Percentiles rank a stretch among this genome's conserved stretches.
Conservation (phyloP, 2,113 vertebrate species). For the Sclerurus mexicanus region DNA sequence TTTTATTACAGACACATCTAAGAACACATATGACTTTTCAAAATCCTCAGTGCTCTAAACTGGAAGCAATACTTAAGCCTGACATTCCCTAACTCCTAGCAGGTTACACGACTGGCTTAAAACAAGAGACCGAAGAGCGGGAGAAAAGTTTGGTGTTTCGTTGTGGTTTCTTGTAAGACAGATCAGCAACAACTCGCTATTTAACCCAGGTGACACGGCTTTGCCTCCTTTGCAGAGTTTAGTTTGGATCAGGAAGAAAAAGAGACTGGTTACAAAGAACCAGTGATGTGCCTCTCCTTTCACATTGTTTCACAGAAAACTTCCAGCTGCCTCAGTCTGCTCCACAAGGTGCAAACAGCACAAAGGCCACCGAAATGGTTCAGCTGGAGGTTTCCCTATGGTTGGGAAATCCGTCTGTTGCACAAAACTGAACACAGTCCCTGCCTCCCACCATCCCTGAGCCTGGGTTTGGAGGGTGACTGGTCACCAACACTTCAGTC, state of each 20-base stretch:
- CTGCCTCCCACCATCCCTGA: neutral
- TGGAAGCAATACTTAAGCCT: neutral
- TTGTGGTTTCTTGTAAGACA: neutral
- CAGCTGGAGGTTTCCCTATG: neutral
- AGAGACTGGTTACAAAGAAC: neutral
- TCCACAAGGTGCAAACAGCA: neutral
- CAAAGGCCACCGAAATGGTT: neutral
- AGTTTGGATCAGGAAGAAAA: neutral
- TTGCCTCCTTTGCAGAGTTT: neutral
- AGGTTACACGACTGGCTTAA: neutral
- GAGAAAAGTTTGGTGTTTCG: neutral
- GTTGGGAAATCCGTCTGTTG: neutral
- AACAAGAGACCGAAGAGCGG: neutral
- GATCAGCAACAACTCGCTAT: neutral
- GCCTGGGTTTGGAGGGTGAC: neutral
- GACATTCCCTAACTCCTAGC: neutral
- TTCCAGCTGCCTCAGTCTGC: neutral
- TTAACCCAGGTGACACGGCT: neutral
- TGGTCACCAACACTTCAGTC: neutral
- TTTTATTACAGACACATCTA: neutral
- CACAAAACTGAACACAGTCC: neutral
- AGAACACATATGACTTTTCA: neutral
- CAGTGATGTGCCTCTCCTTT: neutral
- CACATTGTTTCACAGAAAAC: neutral
- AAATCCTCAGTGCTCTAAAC: neutral